Conservation (phyloP, 2,888 invertebrate genomes). For the Campoletis raptor region DNA sequence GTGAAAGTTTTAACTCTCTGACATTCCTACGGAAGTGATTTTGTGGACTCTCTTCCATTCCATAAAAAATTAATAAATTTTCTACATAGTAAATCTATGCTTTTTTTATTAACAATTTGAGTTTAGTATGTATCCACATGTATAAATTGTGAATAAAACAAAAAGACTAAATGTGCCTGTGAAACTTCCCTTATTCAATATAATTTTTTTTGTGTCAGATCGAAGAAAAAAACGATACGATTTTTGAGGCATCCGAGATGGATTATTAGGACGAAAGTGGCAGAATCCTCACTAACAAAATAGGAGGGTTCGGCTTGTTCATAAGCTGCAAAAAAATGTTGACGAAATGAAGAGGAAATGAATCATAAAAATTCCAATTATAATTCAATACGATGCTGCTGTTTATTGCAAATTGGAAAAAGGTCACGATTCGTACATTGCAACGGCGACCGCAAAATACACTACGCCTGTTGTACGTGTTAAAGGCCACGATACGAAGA, state of each 20-base stretch:
- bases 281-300: background rate
- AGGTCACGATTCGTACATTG: constrained; percentile 13
- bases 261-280: background rate
- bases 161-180: background rate
- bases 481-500: constrained; percentile 22
- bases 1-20: background rate
- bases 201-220: background rate
- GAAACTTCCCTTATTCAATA: background rate
- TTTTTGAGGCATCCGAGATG: background rate
- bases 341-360: background rate
- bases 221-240: background rate
- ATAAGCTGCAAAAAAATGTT: background rate
- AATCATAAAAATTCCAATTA: background rate
- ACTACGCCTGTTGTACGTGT: constrained; percentile 17
- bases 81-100: background rate
- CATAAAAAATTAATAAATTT: background rate
- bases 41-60: background rate
- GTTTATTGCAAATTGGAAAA: constrained; percentile 16
- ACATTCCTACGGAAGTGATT: background rate
- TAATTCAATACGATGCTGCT: constrained; percentile 1
- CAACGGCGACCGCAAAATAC: constrained; percentile 11
- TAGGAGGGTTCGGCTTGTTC: background rate
- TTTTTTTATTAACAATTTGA: constrained; percentile 6
- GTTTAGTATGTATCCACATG: background rate
- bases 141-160: constrained; percentile 9